Evolutionary conservation across 2,113 vertebrate genomes (phyloP), one percentile per base, ranked within the genome.

Genomic region (Myotis davidii): DNA sequence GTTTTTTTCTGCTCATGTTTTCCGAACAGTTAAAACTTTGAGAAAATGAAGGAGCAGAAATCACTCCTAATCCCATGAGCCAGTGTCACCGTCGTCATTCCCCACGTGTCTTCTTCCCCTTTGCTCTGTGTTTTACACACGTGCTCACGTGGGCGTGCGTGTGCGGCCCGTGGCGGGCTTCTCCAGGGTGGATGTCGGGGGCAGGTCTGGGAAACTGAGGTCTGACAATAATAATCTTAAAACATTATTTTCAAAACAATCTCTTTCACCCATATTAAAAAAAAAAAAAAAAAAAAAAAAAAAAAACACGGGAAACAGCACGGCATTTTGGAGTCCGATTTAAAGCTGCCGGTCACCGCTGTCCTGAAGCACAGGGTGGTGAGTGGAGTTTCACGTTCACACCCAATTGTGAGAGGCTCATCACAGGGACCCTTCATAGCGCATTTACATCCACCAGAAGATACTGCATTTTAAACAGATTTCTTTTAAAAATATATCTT

Each of bases 81-180:
- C 56, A 7, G n/a, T 3, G 3, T 1, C 17, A 70, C 0, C 10
- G 6, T 23, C 2, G 2, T 13, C 32, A 7, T 25, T 9, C 37
- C 14, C 13, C 6, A 16, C 0, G 2, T 9, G 2, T 9, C 20
- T 29, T 16, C 48, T 39, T 8, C 9, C 0, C 1, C n/a, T 10
- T 13, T 4, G 25, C 42, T 0, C 78, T 2, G 1, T 11, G 18
- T 32, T 52, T 52, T 17, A 20, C 39, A 9, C 34, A 0, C 0
- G 20, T 21, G 69, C 8, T 20, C 21, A 16, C 1, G 16, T 0
- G 56, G 20, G 59, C 0, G 4, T 18, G 37, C 18, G 70, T 0
- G 4, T 11, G 37, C 23, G 48, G 73, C 67, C n/a, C n/a, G 2
- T 2, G 16, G 8, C 6, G 17, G 25, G 3, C 7, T 48, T 52